phyloP scores from a whole-genome alignment of 2,888 invertebrate genomes.

The Zelleria hepariella region DNA sequence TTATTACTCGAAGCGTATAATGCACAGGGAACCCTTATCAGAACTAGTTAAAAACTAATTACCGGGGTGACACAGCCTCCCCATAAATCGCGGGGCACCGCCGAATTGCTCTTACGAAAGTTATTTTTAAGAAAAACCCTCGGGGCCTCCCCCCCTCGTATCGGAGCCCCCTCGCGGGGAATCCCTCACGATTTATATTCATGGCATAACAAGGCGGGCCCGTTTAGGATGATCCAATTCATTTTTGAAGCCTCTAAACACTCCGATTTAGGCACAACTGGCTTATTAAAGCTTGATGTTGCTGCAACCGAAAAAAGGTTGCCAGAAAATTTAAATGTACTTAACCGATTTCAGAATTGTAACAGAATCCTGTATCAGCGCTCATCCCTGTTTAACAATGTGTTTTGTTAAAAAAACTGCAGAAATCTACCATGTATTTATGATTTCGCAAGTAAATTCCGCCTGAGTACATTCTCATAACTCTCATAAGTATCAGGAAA shows the following conservation, averaged over 20 bases:
- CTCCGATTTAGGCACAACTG: background rate
- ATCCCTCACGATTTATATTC: constrained; percentile 76
- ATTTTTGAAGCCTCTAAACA: constrained; percentile 20
- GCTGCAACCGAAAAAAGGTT: too few species aligned
- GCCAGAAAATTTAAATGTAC: too few species aligned
- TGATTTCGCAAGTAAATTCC: too few species aligned
- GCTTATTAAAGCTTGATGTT: too few species aligned
- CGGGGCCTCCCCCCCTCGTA: constrained; percentile 43
- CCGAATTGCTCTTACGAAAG: constrained; percentile 71
- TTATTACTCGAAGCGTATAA: constrained; percentile 57
- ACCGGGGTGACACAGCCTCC: constrained; percentile 71
- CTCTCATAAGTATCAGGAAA: too few species aligned
- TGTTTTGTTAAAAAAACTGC: too few species aligned
- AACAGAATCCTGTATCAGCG: too few species aligned
- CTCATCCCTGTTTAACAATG: too few species aligned
- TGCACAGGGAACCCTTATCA: constrained; percentile 66
- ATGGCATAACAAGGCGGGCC: constrained; percentile 69
- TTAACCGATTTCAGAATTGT: too few species aligned
- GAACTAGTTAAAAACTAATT: constrained; percentile 73
- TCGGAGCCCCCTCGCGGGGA: constrained; percentile 46
- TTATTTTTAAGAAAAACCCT: constrained; percentile 73
- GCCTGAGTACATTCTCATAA: too few species aligned
- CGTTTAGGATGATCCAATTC: constrained; percentile 62
- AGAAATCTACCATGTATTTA: too few species aligned
- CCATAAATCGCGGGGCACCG: constrained; percentile 64